Conservation (phyloP, 2,113 vertebrate species). For the Antigone vipio region DNA sequence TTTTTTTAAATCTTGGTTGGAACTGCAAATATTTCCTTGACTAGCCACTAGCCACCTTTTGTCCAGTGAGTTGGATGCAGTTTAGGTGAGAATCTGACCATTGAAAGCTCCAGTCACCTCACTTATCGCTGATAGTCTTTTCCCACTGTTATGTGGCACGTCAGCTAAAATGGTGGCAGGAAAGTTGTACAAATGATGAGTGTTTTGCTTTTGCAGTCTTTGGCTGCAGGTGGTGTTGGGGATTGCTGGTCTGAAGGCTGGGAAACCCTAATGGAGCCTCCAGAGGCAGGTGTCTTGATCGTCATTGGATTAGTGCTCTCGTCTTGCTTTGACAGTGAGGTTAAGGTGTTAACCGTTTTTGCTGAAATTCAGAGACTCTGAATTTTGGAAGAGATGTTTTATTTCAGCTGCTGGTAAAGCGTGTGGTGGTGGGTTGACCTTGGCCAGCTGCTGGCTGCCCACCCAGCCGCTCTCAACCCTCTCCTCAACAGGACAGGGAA, state of each 20-base stretch:
- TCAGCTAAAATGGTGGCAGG: not conserved
- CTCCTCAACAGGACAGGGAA: not conserved
- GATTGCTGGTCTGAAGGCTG: not conserved
- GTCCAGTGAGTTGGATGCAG: not conserved
- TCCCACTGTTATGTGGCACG: not conserved
- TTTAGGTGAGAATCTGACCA: not conserved
- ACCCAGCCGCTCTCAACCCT: not conserved
- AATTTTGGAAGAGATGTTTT: not conserved
- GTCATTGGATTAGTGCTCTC: not conserved
- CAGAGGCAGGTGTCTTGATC: not conserved
- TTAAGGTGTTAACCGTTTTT: not conserved
- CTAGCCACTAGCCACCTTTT: not conserved
- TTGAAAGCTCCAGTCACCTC: not conserved
- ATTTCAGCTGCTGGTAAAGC: not conserved
- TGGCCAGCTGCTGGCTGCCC: not conserved
- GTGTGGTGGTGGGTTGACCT: not conserved
- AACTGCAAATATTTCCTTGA: not conserved
- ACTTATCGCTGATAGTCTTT: not conserved
- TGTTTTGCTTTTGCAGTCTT: not conserved
- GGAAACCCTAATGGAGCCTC: not conserved
- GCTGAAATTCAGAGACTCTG: not conserved
- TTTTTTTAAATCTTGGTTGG: not conserved
- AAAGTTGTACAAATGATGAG: not conserved
- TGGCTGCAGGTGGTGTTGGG: not conserved
- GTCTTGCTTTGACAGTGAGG: not conserved